Evolutionary conservation across 2,888 invertebrate species (phyloP).

Genomic region (Cantharis rustica): DNA sequence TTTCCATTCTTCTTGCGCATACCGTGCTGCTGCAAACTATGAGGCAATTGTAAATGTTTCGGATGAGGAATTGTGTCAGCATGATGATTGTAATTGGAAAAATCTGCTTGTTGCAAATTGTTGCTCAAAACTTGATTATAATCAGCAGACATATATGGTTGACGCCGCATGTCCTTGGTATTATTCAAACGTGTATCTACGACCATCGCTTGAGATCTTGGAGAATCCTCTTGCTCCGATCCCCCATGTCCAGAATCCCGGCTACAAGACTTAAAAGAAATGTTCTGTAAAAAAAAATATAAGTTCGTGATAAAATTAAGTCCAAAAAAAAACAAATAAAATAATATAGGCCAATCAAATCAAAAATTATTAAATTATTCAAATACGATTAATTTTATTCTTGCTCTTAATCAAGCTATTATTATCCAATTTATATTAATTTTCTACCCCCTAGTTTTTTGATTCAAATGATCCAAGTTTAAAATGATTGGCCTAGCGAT

Average conservation of each 20-base stretch:
- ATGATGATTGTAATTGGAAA: conserved; percentile 46
- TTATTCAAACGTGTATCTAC: conserved; percentile 61
- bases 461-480: too few species aligned
- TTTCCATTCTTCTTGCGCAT: conserved; percentile 50
- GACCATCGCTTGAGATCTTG: conserved; percentile 62
- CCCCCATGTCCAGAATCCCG: conserved; percentile 68
- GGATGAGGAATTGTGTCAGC: conserved; percentile 46
- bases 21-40: conserved; percentile 45
- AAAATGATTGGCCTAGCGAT: not conserved
- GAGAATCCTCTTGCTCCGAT: conserved; percentile 69
- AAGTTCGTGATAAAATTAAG: not conserved
- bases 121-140: conserved; percentile 51
- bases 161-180: conserved; percentile 61
- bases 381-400: too few species aligned
- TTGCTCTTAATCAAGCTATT: too few species aligned
- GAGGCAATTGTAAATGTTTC: conserved; percentile 47
- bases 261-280: conserved; percentile 81
- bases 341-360: not conserved
- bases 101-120: conserved; percentile 43
- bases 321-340: not conserved
- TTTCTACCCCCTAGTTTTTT: too few species aligned
- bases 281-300: conserved; percentile 67
- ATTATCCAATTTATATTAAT: too few species aligned
- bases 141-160: conserved; percentile 54
- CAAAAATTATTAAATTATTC: not conserved